phyloP scores from a whole-genome alignment of 1,140 invertebrate genomes.

The Oscheius sp. region DNA sequence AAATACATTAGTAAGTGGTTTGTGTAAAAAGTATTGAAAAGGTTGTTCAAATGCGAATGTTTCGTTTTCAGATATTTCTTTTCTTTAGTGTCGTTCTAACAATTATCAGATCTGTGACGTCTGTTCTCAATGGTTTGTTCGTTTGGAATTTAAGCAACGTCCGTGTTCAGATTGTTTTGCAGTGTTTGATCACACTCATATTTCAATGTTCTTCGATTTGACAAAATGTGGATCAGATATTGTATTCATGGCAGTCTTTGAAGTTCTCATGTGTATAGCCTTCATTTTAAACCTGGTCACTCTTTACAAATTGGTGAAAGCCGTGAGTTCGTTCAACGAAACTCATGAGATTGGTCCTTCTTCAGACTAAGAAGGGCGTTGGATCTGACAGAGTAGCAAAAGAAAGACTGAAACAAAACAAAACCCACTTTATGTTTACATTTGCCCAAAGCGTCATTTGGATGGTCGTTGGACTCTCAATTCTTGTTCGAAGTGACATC shows the following conservation, averaged over 20 bases:
- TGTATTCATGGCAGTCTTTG: neutral
- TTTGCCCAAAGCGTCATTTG: constrained; percentile 1
- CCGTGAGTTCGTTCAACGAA: too few species aligned
- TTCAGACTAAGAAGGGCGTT: neutral
- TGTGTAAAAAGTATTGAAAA: neutral
- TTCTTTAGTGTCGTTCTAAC: neutral
- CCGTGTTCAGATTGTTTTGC: neutral
- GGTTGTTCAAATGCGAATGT: neutral
- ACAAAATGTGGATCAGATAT: neutral
- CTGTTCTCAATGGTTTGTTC: neutral
- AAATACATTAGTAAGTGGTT: neutral
- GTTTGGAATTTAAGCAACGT: too few species aligned
- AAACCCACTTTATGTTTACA: neutral
- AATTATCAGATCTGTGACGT: neutral
- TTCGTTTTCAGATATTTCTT: neutral
- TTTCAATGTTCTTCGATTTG: neutral
- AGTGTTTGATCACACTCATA: neutral
- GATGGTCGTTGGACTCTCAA: neutral
- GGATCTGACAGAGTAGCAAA: neutral
- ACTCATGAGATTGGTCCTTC: too few species aligned
- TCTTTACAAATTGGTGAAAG: neutral
- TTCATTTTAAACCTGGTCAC: neutral
- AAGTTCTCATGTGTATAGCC: neutral
- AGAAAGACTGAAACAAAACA: neutral
- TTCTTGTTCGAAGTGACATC: neutral